Conservation (phyloP, 2,797 vertebrate genomes). For the Vipera latastei region DNA sequence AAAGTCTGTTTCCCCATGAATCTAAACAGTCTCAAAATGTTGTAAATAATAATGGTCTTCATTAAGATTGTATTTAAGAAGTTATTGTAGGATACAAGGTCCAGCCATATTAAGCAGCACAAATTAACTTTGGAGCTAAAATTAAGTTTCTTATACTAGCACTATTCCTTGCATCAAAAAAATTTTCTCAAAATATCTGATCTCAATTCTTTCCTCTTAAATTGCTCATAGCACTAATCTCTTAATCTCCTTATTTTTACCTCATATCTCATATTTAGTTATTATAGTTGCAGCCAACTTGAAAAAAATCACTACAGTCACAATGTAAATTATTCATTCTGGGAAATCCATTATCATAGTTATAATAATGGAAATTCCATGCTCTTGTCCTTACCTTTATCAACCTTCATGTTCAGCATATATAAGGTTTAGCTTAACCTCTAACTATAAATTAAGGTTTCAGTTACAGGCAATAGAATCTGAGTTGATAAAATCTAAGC, state of each 20-base stretch:
- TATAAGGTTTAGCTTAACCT: neutral
- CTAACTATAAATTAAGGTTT: neutral
- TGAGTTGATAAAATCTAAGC: neutral
- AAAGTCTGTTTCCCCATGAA: neutral
- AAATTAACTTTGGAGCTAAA: neutral
- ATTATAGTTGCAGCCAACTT: constrained; percentile 35
- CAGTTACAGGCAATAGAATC: neutral
- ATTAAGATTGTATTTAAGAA: neutral
- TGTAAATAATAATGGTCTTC: neutral
- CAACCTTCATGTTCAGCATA: neutral
- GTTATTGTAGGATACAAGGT: neutral
- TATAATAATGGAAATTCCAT: neutral
- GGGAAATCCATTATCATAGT: neutral
- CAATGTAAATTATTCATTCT: constrained; percentile 33
- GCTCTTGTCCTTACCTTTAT: neutral
- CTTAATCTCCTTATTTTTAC: neutral
- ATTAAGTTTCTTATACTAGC: neutral
- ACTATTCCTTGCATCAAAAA: neutral
- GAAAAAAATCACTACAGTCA: constrained; percentile 50
- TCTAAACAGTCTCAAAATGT: neutral
- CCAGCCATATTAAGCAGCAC: neutral
- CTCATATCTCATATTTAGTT: constrained; percentile 30
- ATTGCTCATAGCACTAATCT: constrained; percentile 36
- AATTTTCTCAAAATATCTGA: constrained; percentile 6
- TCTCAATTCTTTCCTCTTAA: constrained; percentile 44